Evolutionary conservation across 2,113 vertebrate genomes (phyloP).

Genomic region (Oryctolagus cuniculus): mOryCun1.1 NC_091433.1:111527001-111527500

Average conservation of each 20-base stretch:
- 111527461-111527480: too few species aligned
- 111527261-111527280: not conserved
- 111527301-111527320: not conserved
- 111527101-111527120: not conserved
- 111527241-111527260: fast-evolving
- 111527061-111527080: not conserved
- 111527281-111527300: not conserved
- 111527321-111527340: fast-evolving
- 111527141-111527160: not conserved
- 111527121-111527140: not conserved
- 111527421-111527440: too few species aligned
- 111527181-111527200: not conserved
- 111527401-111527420: too few species aligned
- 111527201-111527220: not conserved
- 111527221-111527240: not conserved
- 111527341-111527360: too few species aligned
- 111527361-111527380: too few species aligned
- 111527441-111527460: too few species aligned
- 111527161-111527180: not conserved
- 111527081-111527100: not conserved
- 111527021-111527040: fast-evolving
- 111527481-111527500: too few species aligned
- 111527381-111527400: too few species aligned
- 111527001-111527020: fast-evolving
- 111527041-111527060: not conserved